Evolutionary conservation across 1,140 invertebrate genomes (phyloP), one percentile per base, ranked within the genome.

Genomic region (Scylla paramamosain): DNA sequence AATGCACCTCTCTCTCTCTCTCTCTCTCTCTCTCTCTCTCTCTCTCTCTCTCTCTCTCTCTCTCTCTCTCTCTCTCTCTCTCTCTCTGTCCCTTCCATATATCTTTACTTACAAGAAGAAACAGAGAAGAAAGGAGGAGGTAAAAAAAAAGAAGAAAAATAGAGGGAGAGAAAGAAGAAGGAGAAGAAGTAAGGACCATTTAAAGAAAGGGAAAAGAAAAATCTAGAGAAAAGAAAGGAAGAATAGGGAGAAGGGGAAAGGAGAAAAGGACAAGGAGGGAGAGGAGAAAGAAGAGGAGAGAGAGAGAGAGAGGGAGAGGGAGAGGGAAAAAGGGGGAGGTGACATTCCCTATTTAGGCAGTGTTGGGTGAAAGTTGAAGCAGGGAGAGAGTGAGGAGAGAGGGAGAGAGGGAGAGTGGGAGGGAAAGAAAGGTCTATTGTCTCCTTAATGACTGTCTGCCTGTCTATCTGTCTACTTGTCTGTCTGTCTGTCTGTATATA

Each of bases 1-100:
- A 32, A 31, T 87, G 29, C 39, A 3, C 10, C 52, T 59, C 16
- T 59, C 52, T 59, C 10, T 59, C 52, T 59, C 16, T 59, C 10
- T 20, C 84, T 87, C 84, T 87, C 84, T 87, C 84, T 87, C 84
- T 87, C 84, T 87, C 84, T 87, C 84, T 87, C 84, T 87, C 84
- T 87, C n/a, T 87, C 84, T 87, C 84, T 87, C 84, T 88, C 86
- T 88, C 86, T 88, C 31, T 88, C 86, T 59, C 52, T 59, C 52
- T 59, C 52, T 59, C 52, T 59, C 52, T 59, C 52, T 59, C 12
- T 20, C 52, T 14, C 10, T 59, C 16, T 59, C 52, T 20, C 10
- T 59, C 52, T 20, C 10, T 20, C 52, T 7, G 4, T 48, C 14
- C 46, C 46, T 4, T 48, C 14, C 2, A 59, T 59, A 59, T 14